Evolutionary conservation across 2,113 vertebrate species (phyloP).

Genomic region (Myodes glareolus): DNA sequence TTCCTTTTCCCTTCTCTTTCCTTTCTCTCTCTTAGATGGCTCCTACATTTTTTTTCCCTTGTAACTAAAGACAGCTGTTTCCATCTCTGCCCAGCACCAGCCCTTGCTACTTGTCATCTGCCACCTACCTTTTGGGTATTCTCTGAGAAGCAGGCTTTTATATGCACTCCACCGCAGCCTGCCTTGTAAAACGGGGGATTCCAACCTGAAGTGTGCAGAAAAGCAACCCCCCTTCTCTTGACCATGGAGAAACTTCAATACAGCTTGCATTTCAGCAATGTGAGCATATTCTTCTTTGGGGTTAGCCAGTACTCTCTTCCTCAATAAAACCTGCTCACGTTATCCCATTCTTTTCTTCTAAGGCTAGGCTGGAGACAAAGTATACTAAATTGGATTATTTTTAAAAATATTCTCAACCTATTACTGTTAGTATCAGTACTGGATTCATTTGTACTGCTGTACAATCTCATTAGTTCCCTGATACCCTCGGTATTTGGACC

Average conservation of each 20-base stretch:
- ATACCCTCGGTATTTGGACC: neutral
- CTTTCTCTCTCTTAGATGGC: neutral
- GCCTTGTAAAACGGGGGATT: neutral
- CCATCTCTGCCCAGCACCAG: neutral
- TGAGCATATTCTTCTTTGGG: neutral
- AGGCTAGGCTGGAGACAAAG: neutral
- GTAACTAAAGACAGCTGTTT: neutral
- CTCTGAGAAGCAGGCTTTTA: neutral
- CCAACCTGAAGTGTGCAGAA: neutral
- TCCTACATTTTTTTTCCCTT: neutral
- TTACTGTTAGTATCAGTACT: neutral
- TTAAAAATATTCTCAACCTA: neutral
- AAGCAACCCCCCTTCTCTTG: fast-evolving
- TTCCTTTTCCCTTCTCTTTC: neutral
- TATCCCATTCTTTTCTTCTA: neutral
- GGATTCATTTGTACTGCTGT: neutral
- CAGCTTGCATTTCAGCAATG: neutral
- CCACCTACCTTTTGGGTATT: neutral
- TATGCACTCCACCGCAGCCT: too few species aligned
- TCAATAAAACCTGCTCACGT: neutral
- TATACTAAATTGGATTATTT: neutral
- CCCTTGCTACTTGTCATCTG: neutral
- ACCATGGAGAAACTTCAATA: neutral
- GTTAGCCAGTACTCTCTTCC: neutral
- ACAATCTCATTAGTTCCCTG: constrained; percentile 3